Base-by-base conservation (phyloP, 2,888 invertebrate species). In the Syrphus vitripennis region DNA sequence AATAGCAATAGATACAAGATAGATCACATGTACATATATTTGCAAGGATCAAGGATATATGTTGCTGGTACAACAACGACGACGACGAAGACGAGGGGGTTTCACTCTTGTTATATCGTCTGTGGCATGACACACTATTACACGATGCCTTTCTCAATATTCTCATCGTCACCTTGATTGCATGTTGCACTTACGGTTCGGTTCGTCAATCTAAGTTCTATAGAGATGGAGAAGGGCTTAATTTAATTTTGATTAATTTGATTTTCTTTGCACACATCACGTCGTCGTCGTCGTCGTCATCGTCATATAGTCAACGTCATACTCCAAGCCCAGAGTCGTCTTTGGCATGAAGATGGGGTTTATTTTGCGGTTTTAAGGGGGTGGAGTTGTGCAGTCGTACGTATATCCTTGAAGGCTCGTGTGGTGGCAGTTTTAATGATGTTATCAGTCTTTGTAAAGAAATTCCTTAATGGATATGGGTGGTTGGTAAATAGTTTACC, bases 241-340 rank as follows among this genome's bases (percentile, higher is more conserved):
- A 78, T 77, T 86, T 82, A 86, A 78, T 86, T 86, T 86, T 86
- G 82, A 86, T 86, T 86, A 86, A 86, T 84, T 81, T 81, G 76
- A 84, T 84, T 77, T 78, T 45, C 77, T 42, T 57, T 69, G 29
- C 45, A 50, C 69, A 70, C 70, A 76, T 40, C 55, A 50, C 50
- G 34, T 57, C 57, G 34, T 1, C 40, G 16, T 26, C 42, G 9
- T 57, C 57, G 29, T 57, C 34, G 26, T 67, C n/a, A 24, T 53
- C 31, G 9, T 42, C 65, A 9, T n/a, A 10, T 12, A 0, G n/a
- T n/a, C 12, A 34, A 9, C 34, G 31, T 31, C 5, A 5, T n/a
- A n/a, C 31, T 31, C 5, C 31, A 31, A 31, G 9, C 5, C 4
- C 31, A 7, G 9, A 9, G 5, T 9, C 9, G 34, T 34, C 48